Evolutionary conservation across 2,797 vertebrate genomes (phyloP).

Genomic region (Echiichthys vipera): DNA sequence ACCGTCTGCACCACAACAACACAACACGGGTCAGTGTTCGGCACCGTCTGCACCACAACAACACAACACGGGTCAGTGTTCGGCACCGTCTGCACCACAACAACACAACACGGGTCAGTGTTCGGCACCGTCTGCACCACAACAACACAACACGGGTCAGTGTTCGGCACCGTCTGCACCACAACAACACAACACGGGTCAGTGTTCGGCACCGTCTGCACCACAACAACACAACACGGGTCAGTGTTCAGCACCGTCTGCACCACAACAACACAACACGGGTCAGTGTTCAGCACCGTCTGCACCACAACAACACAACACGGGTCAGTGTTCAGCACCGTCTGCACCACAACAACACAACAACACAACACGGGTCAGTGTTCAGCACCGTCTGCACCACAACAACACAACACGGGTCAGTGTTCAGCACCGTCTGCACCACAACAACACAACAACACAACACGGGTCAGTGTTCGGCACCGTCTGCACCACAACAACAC

Average conservation of each 20-base stretch:
- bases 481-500: constrained; percentile 78
- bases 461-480: constrained; percentile 88
- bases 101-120: no score
- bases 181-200: no score
- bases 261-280: no score
- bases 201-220: constrained; percentile 86
- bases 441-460: no score
- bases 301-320: no score
- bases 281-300: constrained; percentile 87
- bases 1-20: constrained; percentile 81
- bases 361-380: no score
- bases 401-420: no score
- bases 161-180: constrained; percentile 84
- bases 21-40: no score
- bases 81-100: constrained; percentile 81
- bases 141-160: no score
- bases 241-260: constrained; percentile 88
- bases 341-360: no score
- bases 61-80: no score
- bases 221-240: no score
- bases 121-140: constrained; percentile 84
- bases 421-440: constrained; percentile 84
- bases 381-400: constrained; percentile 84
- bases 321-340: constrained; percentile 87
- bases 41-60: constrained; percentile 80